Conservation (phyloP, 2,113 vertebrate species). For the Phalacrocorax carbo region DNA sequence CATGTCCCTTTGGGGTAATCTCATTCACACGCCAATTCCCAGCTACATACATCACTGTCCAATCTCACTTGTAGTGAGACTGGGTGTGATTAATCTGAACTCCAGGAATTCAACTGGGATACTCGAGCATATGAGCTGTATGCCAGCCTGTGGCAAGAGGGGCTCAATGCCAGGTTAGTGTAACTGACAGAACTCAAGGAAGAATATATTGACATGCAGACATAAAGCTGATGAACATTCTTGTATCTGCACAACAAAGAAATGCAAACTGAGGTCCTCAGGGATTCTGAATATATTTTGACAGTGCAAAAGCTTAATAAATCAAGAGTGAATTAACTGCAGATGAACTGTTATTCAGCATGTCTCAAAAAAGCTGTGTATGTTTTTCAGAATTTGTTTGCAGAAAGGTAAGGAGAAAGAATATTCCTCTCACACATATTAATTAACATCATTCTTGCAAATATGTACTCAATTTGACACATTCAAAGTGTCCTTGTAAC, state of each 20-base stretch:
- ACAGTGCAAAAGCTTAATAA: conserved; percentile 14
- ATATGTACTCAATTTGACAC: background rate
- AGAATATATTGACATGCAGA: background rate
- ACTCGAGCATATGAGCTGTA: background rate
- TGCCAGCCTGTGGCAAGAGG: background rate
- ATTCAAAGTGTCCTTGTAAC: conserved; percentile 2
- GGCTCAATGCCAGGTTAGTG: background rate
- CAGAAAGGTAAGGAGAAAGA: background rate
- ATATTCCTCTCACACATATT: background rate
- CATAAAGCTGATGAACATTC: background rate
- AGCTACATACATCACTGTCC: conserved; percentile 46
- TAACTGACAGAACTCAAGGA: conserved; percentile 1
- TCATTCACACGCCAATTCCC: conserved; percentile 17
- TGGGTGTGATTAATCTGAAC: conserved; percentile 41
- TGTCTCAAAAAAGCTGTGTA: background rate
- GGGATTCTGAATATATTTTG: background rate
- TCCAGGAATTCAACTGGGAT: background rate
- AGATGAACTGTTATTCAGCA: background rate
- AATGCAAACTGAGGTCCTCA: background rate
- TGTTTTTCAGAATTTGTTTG: background rate
- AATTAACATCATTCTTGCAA: conserved; percentile 22
- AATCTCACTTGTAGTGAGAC: background rate
- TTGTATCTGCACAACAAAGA: conserved; percentile 18
- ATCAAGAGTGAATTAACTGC: background rate
- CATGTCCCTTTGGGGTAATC: conserved; percentile 34